Evolutionary conservation across 2,797 vertebrate genomes (phyloP), one percentile per base, ranked within the genome.

Genomic region (Picus viridis): DNA sequence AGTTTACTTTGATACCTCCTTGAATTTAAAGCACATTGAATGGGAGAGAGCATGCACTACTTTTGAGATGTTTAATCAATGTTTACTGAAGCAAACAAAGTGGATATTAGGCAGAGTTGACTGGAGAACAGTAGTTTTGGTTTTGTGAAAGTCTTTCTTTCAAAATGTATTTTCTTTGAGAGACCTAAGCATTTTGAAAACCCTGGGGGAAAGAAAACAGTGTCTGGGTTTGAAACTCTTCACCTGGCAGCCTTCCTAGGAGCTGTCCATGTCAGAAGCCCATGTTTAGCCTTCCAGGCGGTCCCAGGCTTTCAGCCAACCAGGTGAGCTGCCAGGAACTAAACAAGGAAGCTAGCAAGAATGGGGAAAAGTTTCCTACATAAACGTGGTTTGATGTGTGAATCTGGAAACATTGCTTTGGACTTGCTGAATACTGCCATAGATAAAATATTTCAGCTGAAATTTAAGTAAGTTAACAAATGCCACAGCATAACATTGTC

Each of bases 311-410:
- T 81, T 69, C 56, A 83, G 54, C 65, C 24, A 62, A 53, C 30
- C 72, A 92, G 89, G 82, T 95, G 87, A 92, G 76, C 64, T 92
- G 65, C 84, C 87, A 93, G 86, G n/a, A 86, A 63, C 59, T 86
- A 72, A 93, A 72, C 34, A 81, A 71, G 58, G 7, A 65, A 51
- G 17, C 11, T 7, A 78, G 30, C 0, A 3, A 75, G 32, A 79
- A 76, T 1, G 3, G 34, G 27, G 56, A 57, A 80, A 56, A 9
- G 8, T 61, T 87, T 87, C 56, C 59, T 6, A 13, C 2, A 75
- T 63, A 81, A 83, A 78, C 43, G 7, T 11, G 7, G 4, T 39
- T 89, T 92, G 70, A 27, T 23, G 7, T 26, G 10, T 15, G 6
- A 74, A 69, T 63, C 51, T 91, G 36, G 67, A 81, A 78, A 32